phyloP scores from a whole-genome alignment of 1,140 invertebrate species.

The Drosophila truncata region DNA sequence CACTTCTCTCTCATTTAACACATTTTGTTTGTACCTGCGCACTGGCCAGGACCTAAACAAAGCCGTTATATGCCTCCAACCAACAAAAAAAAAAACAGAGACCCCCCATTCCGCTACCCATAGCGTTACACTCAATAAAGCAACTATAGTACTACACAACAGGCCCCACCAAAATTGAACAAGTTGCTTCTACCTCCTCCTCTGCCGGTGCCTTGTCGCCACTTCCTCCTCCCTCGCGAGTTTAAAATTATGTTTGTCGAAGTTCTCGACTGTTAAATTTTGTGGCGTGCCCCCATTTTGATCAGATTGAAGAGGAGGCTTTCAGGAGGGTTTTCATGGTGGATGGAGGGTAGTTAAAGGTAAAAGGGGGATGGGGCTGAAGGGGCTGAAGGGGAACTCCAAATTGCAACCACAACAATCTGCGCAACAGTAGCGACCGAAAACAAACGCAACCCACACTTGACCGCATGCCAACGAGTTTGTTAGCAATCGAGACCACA shows the following conservation, averaged over 20 bases:
- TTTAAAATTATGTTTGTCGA: conserved; percentile 54
- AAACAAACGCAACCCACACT: conserved; percentile 55
- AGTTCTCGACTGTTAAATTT: conserved; percentile 53
- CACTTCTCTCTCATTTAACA: conserved; percentile 6
- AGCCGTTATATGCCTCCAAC: conserved; percentile 7
- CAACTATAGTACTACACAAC: conserved; percentile 35
- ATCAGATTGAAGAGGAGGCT: conserved; percentile 23
- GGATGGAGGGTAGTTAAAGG: neutral
- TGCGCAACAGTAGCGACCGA: conserved; percentile 58
- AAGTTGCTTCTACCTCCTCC: conserved; percentile 15
- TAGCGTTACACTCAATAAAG: conserved; percentile 19
- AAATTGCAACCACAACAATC: conserved; percentile 55
- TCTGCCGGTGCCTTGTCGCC: neutral
- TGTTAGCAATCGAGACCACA: conserved; percentile 33
- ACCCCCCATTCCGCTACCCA: neutral
- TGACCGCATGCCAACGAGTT: conserved; percentile 56
- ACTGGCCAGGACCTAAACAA: conserved; percentile 37
- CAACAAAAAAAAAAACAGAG: neutral
- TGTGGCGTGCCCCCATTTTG: conserved; percentile 50
- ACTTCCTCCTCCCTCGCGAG: neutral
- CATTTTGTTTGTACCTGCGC: conserved; percentile 82
- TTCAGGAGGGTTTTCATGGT: conserved; percentile 3
- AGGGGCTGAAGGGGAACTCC: conserved; percentile 1
- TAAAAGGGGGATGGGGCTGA: neutral
- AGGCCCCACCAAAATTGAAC: conserved; percentile 25